Evolutionary conservation across 2,113 vertebrate species (phyloP).

Genomic region (Channa maculata): DNA sequence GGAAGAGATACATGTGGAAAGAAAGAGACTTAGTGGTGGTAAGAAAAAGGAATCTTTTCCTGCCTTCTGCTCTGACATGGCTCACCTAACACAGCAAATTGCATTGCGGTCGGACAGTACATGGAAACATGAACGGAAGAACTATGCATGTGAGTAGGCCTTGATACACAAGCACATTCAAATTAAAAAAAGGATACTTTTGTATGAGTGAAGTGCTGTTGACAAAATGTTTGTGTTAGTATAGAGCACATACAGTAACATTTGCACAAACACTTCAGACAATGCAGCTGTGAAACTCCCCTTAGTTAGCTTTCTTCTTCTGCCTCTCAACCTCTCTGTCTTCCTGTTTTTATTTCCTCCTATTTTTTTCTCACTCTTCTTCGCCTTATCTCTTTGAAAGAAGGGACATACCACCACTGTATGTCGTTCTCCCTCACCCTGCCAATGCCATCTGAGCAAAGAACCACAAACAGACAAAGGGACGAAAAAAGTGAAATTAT

Average conservation of each 20-base stretch:
- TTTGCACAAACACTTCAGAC: conserved; percentile 30
- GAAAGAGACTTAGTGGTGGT: too few species aligned
- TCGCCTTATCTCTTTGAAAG: conserved; percentile 33
- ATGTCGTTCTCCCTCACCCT: conserved; percentile 36
- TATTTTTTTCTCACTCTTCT: conserved; percentile 20
- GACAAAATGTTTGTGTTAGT: conserved; percentile 25
- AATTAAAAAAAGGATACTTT: conserved; percentile 15
- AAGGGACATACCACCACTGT: conserved; percentile 55
- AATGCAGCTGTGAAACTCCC: background rate
- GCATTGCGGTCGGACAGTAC: conserved; percentile 53
- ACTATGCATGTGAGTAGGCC: conserved; percentile 6
- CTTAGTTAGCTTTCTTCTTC: background rate
- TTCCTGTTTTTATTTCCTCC: conserved; percentile 21
- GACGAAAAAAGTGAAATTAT: conserved; percentile 73
- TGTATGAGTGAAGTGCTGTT: conserved; percentile 35
- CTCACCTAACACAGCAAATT: conserved; percentile 61
- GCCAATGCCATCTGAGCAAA: conserved; percentile 56
- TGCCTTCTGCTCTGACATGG: conserved; percentile 28
- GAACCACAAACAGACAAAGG: conserved; percentile 67
- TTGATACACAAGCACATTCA: conserved; percentile 32
- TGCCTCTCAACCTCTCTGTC: conserved; percentile 16
- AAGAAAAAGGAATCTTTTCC: too few species aligned
- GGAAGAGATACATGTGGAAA: too few species aligned
- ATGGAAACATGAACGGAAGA: conserved; percentile 41
- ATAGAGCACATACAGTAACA: conserved; percentile 10